Base-by-base conservation (phyloP, 2,888 invertebrate genomes). In the Ichneumoninae sp. region DNA sequence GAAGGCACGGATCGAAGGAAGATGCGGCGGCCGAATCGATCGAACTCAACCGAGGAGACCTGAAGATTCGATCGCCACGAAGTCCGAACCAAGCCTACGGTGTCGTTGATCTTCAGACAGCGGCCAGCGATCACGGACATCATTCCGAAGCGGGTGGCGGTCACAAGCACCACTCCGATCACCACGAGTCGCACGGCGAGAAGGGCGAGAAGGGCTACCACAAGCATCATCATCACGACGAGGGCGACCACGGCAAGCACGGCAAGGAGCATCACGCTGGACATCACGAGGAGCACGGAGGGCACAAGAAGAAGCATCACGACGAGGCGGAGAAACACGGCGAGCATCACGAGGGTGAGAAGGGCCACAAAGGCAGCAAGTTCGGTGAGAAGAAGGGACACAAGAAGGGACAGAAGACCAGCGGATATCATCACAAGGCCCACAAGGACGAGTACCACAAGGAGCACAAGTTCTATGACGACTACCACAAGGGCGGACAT, bases 351-450 rank as follows among this genome's bases (percentile, higher is more conserved):
- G 97, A 97, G 85, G 95, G 95, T 40, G 97, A 96, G 1, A 96
- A 97, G 86, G 96, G 96, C 19, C 96, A 97, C 92, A 97, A 97
- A 91, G 97, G 96, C 1, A 96, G 96, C 1, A 97, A 97, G 90
- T 96, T 96, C 91, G 97, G 96, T 4, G 96, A 97, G 90, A 97
- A 97, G 91, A 97, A 97, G 89, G 97, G 97, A 1, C 97, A 97
- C 93, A 97, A 97, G 90, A 97, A 97, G 90, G 97, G 97, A 0
- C 89, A 97, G 86, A 97, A 97, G 90, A 97, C 97, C 19, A 96
- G 97, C 82, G 97, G 97, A 8, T 97, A 96, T 93, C 97, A 97
- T 90, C 97, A 97, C 93, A 97, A 97, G 91, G 96, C 97, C 54
- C 97, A 97, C 93, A 98, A 98, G 92, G 97, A 96, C 1, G 94